Percentiles rank a stretch among this genome's conserved stretches.
Conservation (phyloP, 2,113 vertebrate genomes). For the Neomonachus schauinslandi region DNA sequence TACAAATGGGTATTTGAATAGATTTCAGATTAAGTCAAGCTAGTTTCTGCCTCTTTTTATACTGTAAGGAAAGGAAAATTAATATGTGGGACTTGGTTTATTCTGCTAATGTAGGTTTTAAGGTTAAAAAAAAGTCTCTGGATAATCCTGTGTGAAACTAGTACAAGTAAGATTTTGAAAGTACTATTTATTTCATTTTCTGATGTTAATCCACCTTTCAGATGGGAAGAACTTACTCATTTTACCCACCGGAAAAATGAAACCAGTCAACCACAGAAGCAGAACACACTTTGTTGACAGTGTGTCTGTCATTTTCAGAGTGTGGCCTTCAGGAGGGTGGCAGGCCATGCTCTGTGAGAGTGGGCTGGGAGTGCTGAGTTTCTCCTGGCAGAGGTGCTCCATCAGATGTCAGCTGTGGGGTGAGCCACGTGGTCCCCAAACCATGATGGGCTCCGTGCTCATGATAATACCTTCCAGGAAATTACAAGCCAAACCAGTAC, state of each 20-base stretch:
- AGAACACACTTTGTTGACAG: not conserved
- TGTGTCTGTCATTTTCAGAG: not conserved
- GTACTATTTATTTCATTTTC: not conserved
- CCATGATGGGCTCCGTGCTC: not conserved
- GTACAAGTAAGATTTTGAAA: not conserved
- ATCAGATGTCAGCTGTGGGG: not conserved
- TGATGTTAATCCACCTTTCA: not conserved
- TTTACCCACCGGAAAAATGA: not conserved
- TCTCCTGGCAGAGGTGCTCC: too few relatives aligned
- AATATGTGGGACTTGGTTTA: not conserved
- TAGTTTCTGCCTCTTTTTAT: not conserved
- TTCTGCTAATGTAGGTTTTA: conserved; percentile 22
- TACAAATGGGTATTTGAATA: not conserved
- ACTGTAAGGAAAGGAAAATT: not conserved
- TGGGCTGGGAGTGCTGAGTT: not conserved
- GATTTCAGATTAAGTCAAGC: not conserved
- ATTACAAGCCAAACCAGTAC: not conserved
- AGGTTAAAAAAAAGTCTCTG: not conserved
- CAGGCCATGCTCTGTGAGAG: not conserved
- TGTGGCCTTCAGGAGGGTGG: not conserved
- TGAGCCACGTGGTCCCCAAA: not conserved
- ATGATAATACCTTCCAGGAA: not conserved
- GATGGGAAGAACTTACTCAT: not conserved
- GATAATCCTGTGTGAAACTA: not conserved
- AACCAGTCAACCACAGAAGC: not conserved